Evolutionary conservation across 2,113 vertebrate species (phyloP).

Genomic region (Parus major): DNA sequence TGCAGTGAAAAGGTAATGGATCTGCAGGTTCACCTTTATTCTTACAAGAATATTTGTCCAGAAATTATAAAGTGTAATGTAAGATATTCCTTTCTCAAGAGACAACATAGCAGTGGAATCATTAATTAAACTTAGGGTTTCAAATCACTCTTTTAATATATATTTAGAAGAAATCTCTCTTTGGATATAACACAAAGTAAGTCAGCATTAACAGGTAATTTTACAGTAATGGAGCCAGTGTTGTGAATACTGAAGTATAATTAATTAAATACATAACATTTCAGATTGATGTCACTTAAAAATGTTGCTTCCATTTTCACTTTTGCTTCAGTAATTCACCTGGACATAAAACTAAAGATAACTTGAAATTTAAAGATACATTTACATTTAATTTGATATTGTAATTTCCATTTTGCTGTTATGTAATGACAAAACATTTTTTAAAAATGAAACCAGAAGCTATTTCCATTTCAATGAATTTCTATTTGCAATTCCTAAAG

Average conservation of each 20-base stretch:
- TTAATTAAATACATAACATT: not conserved
- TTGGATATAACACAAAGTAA: slow-evolving; percentile 33
- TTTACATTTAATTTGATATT: not conserved
- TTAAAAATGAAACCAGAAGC: not conserved
- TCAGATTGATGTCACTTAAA: not conserved
- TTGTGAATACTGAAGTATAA: not conserved
- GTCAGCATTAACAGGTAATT: not conserved
- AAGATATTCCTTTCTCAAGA: not conserved
- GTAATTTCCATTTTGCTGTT: not conserved
- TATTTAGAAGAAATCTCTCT: slow-evolving; percentile 13
- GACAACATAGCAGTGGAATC: slow-evolving; percentile 21
- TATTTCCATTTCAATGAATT: not conserved
- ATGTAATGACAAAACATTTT: not conserved
- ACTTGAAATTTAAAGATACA: not conserved
- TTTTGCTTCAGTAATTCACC: not conserved
- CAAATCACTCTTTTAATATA: slow-evolving; percentile 49
- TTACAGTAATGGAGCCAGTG: not conserved
- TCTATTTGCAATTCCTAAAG: not conserved
- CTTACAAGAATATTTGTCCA: slow-evolving; percentile 23
- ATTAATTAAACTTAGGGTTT: slow-evolving; percentile 19
- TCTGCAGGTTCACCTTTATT: slow-evolving; percentile 44
- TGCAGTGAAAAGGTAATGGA: slow-evolving; percentile 36
- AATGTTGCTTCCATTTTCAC: slow-evolving; percentile 2
- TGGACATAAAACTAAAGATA: slow-evolving; percentile 26
- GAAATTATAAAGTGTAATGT: not conserved